A percentile compares a stretch with the other conserved stretches of the same genome.
Evolutionary conservation across 2,797 vertebrate genomes (phyloP).

Genomic region (Sardinella longiceps): DNA sequence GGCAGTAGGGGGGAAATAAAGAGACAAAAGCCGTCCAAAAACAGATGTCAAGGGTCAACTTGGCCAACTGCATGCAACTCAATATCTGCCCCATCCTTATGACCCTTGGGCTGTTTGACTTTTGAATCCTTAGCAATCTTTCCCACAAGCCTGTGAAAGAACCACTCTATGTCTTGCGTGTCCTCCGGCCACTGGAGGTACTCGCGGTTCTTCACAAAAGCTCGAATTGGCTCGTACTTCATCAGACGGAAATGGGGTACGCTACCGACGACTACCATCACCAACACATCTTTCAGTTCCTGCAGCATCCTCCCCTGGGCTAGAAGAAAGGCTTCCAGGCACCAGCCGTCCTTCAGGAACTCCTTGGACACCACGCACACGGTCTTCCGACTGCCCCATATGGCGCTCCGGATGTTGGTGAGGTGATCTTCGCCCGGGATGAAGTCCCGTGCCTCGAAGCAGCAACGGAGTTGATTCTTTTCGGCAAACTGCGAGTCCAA

Average conservation of each 20-base stretch:
- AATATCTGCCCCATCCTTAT: conserved; percentile 18
- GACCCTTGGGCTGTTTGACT: conserved; percentile 44
- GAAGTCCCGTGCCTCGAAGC: conserved; percentile 92
- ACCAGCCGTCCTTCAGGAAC: conserved; percentile 91
- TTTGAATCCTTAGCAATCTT: conserved; percentile 75
- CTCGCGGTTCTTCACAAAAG: conserved; percentile 75
- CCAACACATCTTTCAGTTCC: conserved; percentile 76
- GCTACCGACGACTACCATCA: conserved; percentile 85
- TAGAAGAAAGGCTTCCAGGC: conserved; percentile 85
- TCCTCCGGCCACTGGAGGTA: conserved; percentile 89
- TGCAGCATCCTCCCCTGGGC: conserved; percentile 80
- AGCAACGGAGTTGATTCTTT: conserved; percentile 80
- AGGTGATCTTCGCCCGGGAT: conserved; percentile 85
- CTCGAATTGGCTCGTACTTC: conserved; percentile 75
- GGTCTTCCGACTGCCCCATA: conserved; percentile 85
- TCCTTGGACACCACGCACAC: conserved; percentile 85
- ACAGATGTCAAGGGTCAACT: not conserved
- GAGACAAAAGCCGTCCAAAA: not conserved
- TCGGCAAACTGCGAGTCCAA: conserved; percentile 83
- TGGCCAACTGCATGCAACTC: conserved; percentile 42
- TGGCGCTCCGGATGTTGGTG: conserved; percentile 82
- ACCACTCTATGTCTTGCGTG: conserved; percentile 85
- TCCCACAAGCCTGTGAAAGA: conserved; percentile 78
- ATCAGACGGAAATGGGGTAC: conserved; percentile 80
- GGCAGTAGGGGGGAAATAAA: not conserved